Evolutionary conservation across 1,140 invertebrate species (phyloP).

Genomic region (Wasmannia auropunctata): DNA sequence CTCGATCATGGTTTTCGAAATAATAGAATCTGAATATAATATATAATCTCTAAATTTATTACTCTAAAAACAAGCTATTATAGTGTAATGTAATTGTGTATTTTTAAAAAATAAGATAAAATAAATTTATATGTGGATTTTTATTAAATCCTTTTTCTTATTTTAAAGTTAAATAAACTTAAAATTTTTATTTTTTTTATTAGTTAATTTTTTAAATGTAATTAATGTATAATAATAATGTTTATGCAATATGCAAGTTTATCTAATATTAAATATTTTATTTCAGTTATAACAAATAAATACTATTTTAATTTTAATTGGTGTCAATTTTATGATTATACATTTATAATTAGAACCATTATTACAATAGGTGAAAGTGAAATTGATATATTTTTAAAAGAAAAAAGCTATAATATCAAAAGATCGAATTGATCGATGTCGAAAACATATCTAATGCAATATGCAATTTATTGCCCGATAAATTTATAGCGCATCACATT

Average conservation of each 20-base stretch:
- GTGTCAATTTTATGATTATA: not conserved
- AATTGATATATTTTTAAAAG: not conserved
- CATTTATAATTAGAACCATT: not conserved
- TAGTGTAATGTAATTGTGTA: not conserved
- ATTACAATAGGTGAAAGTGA: not conserved
- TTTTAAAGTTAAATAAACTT: not conserved
- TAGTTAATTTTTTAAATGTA: not conserved
- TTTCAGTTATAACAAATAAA: not conserved
- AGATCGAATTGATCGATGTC: not conserved
- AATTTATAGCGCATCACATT: conserved; percentile 27
- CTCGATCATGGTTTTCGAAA: not conserved
- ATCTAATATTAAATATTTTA: too few species aligned
- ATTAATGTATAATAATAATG: not conserved
- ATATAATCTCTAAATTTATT: not conserved
- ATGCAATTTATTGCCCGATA: conserved; percentile 16
- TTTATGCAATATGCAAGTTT: not conserved
- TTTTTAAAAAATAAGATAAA: not conserved
- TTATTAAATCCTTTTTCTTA: not conserved
- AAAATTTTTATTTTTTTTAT: not conserved
- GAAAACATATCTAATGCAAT: conserved; percentile 15
- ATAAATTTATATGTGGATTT: not conserved
- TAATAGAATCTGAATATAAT: not conserved
- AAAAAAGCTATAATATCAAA: not conserved
- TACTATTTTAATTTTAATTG: not conserved
- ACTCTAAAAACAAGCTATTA: not conserved